A percentile compares a stretch with the other conserved stretches of the same genome.
phyloP scores from a whole-genome alignment of 2,113 vertebrate species.

The Anser cygnoides region DNA sequence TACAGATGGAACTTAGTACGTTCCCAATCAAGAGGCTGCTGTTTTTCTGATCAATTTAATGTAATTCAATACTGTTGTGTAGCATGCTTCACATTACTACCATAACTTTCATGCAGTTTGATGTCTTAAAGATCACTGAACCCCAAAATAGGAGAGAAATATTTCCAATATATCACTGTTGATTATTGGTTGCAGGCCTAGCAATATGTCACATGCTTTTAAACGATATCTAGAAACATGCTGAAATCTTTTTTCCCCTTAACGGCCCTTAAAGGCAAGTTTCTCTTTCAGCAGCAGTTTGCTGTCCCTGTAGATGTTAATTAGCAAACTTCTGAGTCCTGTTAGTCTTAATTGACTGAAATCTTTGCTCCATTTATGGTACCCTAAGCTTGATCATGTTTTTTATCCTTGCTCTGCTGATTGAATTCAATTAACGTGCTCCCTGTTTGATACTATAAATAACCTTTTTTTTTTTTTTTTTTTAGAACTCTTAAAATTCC shows the following conservation, averaged over 20 bases:
- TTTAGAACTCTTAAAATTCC: neutral
- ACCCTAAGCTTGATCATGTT: neutral
- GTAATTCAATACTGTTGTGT: neutral
- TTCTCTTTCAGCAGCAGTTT: neutral
- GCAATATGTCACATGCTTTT: neutral
- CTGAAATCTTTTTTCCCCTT: neutral
- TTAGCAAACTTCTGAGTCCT: slow-evolving; percentile 8
- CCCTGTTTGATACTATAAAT: neutral
- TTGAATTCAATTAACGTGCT: neutral
- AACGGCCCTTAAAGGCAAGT: neutral
- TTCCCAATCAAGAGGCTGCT: neutral
- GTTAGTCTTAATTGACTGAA: neutral
- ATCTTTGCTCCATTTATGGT: neutral
- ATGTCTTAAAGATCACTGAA: neutral
- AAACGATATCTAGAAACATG: neutral
- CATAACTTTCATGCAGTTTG: neutral
- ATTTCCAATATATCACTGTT: neutral
- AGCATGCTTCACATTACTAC: neutral
- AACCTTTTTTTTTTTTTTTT: neutral
- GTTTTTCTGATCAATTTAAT: slow-evolving; percentile 21
- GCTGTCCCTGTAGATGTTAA: neutral
- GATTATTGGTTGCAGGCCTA: neutral
- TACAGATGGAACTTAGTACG: neutral
- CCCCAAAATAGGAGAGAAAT: neutral
- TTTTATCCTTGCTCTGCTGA: neutral